These are phyloP conservation scores for Drosophila nr. fundita DNA, from an alignment of 2,888 invertebrate species.

Conservation along the genomic window DNA sequence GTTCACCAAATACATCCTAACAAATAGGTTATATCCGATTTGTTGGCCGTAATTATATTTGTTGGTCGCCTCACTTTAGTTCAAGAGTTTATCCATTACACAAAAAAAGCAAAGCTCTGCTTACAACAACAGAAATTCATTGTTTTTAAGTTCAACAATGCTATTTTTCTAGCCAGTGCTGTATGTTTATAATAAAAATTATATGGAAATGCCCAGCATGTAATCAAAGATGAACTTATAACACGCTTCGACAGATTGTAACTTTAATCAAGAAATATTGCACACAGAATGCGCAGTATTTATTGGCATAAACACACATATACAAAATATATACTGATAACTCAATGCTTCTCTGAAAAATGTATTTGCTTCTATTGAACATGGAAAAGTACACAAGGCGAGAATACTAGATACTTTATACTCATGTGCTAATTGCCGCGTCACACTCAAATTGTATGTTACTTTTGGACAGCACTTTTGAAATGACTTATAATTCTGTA, in stretches of 20 bases:
- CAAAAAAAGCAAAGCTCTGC: background rate
- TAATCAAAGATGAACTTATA: conserved; percentile 24
- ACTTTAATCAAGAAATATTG: background rate
- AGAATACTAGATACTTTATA: background rate
- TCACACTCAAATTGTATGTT: background rate
- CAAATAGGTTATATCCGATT: too few relatives aligned
- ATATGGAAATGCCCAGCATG: conserved; percentile 39
- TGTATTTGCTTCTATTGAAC: background rate
- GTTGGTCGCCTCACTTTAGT: background rate
- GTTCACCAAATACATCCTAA: background rate
- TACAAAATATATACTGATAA: background rate
- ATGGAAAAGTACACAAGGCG: background rate
- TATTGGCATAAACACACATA: background rate
- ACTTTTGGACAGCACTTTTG: background rate
- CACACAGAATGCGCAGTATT: conserved; percentile 14
- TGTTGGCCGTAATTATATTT: background rate
- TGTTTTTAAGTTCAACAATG: too few relatives aligned
- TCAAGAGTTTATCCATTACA: background rate
- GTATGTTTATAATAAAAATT: background rate
- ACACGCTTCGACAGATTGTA: conserved; percentile 21
- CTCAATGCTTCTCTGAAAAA: background rate
- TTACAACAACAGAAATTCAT: background rate
- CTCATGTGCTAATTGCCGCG: background rate
- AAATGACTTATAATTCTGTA: background rate
- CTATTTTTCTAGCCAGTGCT: background rate